These are phyloP conservation scores for Pluvialis apricaria DNA, from an alignment of 2,113 vertebrate genomes.

Conservation along the genomic window DNA sequence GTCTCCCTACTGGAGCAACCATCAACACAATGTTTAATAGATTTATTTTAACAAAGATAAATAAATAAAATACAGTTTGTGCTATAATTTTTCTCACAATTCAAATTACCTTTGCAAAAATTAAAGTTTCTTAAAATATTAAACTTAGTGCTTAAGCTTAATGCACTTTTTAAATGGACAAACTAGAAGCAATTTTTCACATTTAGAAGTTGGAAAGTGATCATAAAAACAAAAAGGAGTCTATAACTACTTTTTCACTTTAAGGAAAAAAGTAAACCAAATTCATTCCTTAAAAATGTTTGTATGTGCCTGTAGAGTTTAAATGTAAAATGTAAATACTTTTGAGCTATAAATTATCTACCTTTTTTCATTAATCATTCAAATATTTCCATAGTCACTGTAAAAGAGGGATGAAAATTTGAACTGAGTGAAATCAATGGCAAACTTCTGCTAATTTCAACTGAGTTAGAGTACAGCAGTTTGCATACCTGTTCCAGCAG, in stretches of 20 bases:
- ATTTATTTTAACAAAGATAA: not conserved
- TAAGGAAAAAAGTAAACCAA: not conserved
- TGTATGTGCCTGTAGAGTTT: not conserved
- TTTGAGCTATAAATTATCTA: not conserved
- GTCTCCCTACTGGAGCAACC: not conserved
- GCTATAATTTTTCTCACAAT: not conserved
- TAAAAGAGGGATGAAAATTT: not conserved
- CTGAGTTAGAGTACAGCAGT: not conserved
- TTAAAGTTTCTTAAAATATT: not conserved
- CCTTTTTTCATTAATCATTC: not conserved
- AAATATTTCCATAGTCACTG: not conserved
- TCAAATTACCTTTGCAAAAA: not conserved
- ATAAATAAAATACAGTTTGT: too few species aligned
- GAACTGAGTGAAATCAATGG: not conserved
- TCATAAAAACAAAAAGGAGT: not conserved
- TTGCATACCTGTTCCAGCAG: not conserved
- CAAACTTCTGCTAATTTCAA: not conserved
- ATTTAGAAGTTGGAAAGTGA: not conserved
- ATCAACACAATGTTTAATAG: not conserved
- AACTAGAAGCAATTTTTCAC: not conserved
- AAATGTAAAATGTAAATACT: not conserved
- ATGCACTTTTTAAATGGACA: not conserved
- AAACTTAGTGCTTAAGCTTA: not conserved
- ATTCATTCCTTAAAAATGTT: not conserved
- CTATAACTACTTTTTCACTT: not conserved